Evolutionary conservation across 2,888 invertebrate species (phyloP).

Genomic region (Caenorhabditis sinica): DNA sequence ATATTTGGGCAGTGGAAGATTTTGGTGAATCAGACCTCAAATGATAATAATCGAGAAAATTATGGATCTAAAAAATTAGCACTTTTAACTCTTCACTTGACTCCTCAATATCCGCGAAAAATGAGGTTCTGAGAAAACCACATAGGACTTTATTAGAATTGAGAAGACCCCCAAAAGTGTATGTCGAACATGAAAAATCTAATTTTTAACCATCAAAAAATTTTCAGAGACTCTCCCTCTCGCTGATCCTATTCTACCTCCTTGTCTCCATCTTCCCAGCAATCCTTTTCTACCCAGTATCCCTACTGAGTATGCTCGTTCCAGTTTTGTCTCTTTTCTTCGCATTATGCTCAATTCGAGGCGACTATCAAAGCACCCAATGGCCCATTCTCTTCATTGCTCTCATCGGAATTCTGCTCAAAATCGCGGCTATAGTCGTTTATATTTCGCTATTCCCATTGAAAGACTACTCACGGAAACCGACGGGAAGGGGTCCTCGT

Average conservation of each 20-base stretch:
- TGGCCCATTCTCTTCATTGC: constrained; percentile 74
- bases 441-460: constrained; percentile 71
- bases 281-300: constrained; percentile 70
- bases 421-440: constrained; percentile 71
- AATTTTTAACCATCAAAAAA: too few relatives aligned
- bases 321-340: constrained; percentile 70
- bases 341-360: constrained; percentile 67
- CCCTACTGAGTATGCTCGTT: constrained; percentile 66
- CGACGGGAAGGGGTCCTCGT: constrained; percentile 41
- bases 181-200: too few relatives aligned
- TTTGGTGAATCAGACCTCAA: too few relatives aligned
- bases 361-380: constrained; percentile 63
- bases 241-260: constrained; percentile 70
- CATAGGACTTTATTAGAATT: too few relatives aligned
- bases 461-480: constrained; percentile 50
- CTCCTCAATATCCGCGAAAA: too few relatives aligned
- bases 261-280: constrained; percentile 71
- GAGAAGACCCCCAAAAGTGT: too few relatives aligned
- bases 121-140: too few relatives aligned
- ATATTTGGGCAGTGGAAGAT: too few relatives aligned
- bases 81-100: too few relatives aligned
- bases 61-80: too few relatives aligned
- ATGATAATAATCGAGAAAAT: too few relatives aligned
- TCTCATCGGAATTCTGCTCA: constrained; percentile 71
- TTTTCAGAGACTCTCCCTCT: constrained; percentile 71